Percentiles rank a stretch among this genome's conserved stretches.
These are phyloP conservation scores for Cygnus atratus DNA, from an alignment of 2,113 vertebrate species.

Conservation along the genomic window DNA sequence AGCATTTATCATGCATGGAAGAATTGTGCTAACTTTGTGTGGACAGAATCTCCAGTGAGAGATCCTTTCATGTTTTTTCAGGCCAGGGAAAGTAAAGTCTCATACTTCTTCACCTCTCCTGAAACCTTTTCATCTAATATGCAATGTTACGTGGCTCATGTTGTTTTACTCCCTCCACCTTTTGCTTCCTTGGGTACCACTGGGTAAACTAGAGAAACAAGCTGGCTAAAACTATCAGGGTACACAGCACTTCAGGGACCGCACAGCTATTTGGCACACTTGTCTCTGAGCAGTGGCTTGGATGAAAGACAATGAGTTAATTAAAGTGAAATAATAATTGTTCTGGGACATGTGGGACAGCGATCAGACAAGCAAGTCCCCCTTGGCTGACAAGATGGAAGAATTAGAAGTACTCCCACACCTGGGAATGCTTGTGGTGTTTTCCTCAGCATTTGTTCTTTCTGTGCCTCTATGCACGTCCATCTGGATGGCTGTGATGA, in stretches of 20 bases:
- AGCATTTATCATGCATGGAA: neutral
- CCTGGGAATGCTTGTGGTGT: neutral
- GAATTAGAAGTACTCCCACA: neutral
- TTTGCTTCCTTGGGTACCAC: neutral
- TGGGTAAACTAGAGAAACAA: neutral
- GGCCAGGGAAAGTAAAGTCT: neutral
- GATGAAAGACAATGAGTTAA: conserved; percentile 41
- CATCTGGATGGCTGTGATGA: neutral
- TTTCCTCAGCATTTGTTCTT: neutral
- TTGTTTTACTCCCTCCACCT: neutral
- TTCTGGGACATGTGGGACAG: conserved; percentile 47
- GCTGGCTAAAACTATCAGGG: neutral
- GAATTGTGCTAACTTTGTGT: neutral
- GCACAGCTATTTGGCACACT: neutral
- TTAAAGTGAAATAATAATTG: conserved; percentile 62
- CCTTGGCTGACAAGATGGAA: neutral
- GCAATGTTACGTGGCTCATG: neutral
- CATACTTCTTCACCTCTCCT: neutral
- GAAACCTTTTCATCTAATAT: neutral
- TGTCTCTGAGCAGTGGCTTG: neutral
- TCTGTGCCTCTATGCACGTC: neutral
- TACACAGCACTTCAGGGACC: neutral
- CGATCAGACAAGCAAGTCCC: neutral
- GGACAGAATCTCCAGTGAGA: neutral
- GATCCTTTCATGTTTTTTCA: neutral